Base-by-base conservation (phyloP, 2,888 invertebrate species). In the Habrosyne pyritoides region DNA sequence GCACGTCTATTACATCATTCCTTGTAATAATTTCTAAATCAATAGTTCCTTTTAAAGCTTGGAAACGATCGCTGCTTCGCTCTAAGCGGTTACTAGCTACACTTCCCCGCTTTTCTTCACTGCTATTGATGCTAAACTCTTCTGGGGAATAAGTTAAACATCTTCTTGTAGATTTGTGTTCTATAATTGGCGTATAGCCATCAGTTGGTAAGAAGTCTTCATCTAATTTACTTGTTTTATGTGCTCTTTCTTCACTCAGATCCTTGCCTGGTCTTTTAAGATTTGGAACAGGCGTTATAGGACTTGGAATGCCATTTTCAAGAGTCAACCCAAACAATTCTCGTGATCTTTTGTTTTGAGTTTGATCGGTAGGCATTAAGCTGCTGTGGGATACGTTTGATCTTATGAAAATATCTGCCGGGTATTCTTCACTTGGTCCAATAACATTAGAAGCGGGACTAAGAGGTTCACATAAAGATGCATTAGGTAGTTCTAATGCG, bases 1-100 rank as follows among this genome's bases (percentile, higher is more conserved):
- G 95, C 73, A 95, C 94, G 87, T 95, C 94, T 77, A 95, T 93
- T 57, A 93, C 88, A 62, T 94, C 93, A 64, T 93, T 92, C 33
- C 89, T 89, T n/a, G 91, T 89, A 46, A 91, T 86, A 58, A 94
- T 94, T 75, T 94, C 94, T 70, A 95, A 84, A 71, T 95, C 95
- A 68, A 95, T 93, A 2, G 94, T 94, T 22, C 95, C 95, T 65
- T 90, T 92, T 0, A 85, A 75, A 1, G 83, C 73, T 67, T 83
- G 89, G 60, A 84, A 87, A 53, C 85, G 75, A 59, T 91, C 90
- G 22, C 69, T 72, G 55, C 91, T 90, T 52, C 78, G 72, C 30
- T 92, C 92, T 54, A 90, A 73, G 10, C 80, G 77, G 71, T 87
- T 93, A 30, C 93, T 93, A 0, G 92, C 93, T 1, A 93, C 88